Percentiles rank a stretch among this genome's conserved stretches.
These are phyloP conservation scores for Caenorhabditis drosophilae DNA, from an alignment of 2,888 invertebrate genomes.

Conservation along the genomic window DNA sequence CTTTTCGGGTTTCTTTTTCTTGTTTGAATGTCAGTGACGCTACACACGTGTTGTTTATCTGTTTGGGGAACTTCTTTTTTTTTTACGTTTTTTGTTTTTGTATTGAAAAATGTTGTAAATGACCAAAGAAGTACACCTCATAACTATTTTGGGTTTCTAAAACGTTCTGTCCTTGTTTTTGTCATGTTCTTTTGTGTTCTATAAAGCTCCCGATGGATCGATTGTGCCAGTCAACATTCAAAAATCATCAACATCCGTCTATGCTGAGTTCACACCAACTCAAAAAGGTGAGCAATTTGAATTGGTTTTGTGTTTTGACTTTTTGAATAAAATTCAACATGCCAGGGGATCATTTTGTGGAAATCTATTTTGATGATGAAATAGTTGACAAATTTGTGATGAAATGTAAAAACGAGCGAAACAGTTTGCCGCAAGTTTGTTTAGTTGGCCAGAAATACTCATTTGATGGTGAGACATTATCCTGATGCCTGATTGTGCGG, in stretches of 20 bases:
- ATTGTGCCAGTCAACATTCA: constrained; percentile 51
- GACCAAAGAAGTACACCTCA: too few relatives aligned
- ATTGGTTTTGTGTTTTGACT: too few relatives aligned
- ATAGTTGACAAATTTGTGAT: constrained; percentile 34
- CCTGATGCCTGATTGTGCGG: background rate
- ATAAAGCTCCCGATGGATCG: constrained; percentile 59
- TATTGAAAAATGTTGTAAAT: constrained; percentile 1
- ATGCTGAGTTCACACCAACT: constrained; percentile 41
- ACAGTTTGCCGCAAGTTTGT: constrained; percentile 39
- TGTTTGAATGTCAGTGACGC: constrained; percentile 4
- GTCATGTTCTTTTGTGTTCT: constrained; percentile 26
- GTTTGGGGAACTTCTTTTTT: background rate
- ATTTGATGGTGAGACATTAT: constrained; percentile 40
- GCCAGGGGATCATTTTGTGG: constrained; percentile 59
- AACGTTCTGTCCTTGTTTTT: constrained; percentile 24
- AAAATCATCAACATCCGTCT: constrained; percentile 50
- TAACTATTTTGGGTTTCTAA: constrained; percentile 20
- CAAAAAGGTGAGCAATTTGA: constrained; percentile 14
- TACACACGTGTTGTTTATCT: background rate
- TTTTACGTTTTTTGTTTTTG: constrained; percentile 6
- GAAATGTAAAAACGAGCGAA: constrained; percentile 28
- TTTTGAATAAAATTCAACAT: background rate
- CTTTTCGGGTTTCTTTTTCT: background rate
- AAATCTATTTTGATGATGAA: constrained; percentile 52
- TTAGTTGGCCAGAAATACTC: constrained; percentile 56